A percentile compares a stretch with the other conserved stretches of the same genome.
Conservation (phyloP, 2,797 vertebrate genomes). For the Phrynocephalus forsythii region DNA sequence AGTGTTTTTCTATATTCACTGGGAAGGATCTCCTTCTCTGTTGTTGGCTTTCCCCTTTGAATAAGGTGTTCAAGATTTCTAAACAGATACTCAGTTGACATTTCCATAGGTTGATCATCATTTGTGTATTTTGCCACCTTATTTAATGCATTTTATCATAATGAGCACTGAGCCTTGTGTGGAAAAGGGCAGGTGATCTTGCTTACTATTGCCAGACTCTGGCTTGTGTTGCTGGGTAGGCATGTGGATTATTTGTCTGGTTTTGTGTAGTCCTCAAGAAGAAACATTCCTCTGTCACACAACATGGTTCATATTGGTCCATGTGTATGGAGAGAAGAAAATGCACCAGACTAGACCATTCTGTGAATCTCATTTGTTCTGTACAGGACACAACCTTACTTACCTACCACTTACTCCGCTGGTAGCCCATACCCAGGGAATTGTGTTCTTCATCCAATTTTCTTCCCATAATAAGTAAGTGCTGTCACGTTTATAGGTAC, state of each 20-base stretch:
- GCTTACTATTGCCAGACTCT: neutral
- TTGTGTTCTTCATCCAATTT: constrained; percentile 75
- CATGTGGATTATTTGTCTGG: neutral
- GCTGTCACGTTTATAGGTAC: constrained; percentile 74
- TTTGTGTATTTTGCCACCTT: neutral
- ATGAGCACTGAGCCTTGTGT: neutral
- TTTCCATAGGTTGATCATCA: neutral
- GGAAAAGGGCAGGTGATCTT: neutral
- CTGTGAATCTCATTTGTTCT: constrained; percentile 55
- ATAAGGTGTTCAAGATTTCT: constrained; percentile 26
- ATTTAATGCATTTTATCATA: neutral
- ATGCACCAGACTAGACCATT: constrained; percentile 34
- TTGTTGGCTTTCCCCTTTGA: constrained; percentile 23
- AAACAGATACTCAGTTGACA: neutral
- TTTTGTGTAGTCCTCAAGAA: neutral
- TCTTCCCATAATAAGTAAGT: constrained; percentile 77
- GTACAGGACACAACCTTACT: constrained; percentile 47
- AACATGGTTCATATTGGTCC: neutral
- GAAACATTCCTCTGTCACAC: neutral
- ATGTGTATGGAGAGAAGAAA: constrained; percentile 26
- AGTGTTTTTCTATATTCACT: neutral
- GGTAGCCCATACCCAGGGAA: constrained; percentile 67
- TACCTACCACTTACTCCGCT: constrained; percentile 61
- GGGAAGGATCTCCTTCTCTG: neutral
- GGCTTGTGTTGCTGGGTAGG: neutral